Evolutionary conservation across 2,888 invertebrate species (phyloP).

Genomic region (Diarsia dahlii): DNA sequence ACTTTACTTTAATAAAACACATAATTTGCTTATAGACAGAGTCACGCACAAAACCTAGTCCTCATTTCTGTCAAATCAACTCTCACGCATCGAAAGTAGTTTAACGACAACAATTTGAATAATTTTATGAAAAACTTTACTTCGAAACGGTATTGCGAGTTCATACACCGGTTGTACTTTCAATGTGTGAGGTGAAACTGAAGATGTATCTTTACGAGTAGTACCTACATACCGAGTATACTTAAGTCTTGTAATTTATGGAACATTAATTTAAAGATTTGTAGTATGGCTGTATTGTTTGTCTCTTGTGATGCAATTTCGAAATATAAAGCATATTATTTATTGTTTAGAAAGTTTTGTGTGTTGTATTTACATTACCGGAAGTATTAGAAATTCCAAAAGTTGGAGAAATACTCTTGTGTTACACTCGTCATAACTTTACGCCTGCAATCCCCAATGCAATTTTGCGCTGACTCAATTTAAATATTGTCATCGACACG

Average conservation of each 20-base stretch:
- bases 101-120: conserved; percentile 66
- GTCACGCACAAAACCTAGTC: conserved; percentile 40
- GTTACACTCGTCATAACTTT: no score
- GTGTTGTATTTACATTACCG: no score
- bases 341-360: neutral
- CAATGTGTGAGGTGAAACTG: conserved; percentile 34
- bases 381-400: no score
- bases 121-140: conserved; percentile 64
- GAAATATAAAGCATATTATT: neutral
- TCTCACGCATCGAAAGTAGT: conserved; percentile 67
- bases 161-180: conserved; percentile 40
- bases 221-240: no score
- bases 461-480: no score
- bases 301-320: neutral
- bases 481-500: no score
- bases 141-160: conserved; percentile 32
- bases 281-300: neutral
- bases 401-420: neutral
- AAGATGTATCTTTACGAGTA: neutral
- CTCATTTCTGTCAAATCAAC: conserved; percentile 24
- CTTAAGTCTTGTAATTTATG: no score
- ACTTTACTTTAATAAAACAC: conserved; percentile 12
- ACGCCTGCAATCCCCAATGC: no score
- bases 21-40: conserved; percentile 26
- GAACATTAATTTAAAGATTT: neutral